These are phyloP conservation scores for Troilus luridus DNA, from an alignment of 2,888 invertebrate genomes.

Conservation along the genomic window DNA sequence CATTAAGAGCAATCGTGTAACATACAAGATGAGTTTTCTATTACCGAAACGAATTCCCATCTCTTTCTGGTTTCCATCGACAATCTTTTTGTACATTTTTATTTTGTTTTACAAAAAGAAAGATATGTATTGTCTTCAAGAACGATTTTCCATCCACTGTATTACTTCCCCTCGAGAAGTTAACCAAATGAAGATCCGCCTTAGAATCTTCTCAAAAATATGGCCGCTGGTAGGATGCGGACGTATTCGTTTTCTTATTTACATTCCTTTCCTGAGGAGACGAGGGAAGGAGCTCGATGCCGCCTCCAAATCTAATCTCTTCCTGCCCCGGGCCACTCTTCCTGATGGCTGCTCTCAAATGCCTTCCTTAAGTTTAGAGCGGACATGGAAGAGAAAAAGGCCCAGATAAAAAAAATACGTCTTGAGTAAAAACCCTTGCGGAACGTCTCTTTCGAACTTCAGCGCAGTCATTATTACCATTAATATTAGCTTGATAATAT, in stretches of 20 bases:
- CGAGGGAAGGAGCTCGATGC: not conserved
- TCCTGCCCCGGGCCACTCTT: not conserved
- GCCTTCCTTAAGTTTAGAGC: constrained; percentile 26
- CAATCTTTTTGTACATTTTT: not conserved
- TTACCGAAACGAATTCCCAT: not conserved
- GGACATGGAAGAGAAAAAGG: constrained; percentile 21
- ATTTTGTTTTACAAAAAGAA: not conserved
- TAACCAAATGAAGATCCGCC: constrained; percentile 4
- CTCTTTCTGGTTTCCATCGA: not conserved
- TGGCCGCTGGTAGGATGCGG: not conserved
- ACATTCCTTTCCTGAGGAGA: constrained; percentile 11
- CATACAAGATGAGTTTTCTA: not conserved
- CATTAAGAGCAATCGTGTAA: not conserved
- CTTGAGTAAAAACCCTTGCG: not conserved
- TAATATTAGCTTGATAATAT: no score
- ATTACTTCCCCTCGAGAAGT: not conserved
- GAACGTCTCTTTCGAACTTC: not conserved
- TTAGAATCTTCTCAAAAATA: constrained; percentile 19
- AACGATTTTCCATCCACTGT: not conserved
- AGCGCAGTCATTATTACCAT: no score
- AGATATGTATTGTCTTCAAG: not conserved
- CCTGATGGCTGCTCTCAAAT: constrained; percentile 10
- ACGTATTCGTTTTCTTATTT: constrained; percentile 15
- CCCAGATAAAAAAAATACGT: not conserved
- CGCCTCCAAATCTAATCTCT: constrained; percentile 44